Evolutionary conservation across 2,113 vertebrate genomes (phyloP).

Genomic region (Ailurus styani): DNA sequence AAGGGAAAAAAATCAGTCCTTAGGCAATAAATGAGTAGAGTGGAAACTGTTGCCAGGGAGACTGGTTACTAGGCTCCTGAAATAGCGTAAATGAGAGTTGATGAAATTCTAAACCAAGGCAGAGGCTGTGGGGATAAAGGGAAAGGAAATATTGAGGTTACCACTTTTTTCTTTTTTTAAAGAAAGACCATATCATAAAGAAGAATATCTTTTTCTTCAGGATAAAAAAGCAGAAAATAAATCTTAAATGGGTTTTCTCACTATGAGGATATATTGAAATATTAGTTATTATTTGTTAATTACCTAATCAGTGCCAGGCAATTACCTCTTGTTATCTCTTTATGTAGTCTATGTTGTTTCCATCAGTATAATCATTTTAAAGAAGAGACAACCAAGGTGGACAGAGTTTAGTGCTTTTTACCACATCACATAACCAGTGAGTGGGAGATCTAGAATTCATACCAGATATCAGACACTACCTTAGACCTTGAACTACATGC

Average conservation of each 20-base stretch:
- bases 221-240: neutral
- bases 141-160: conserved; percentile 13
- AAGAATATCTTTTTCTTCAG: neutral
- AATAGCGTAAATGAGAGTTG: conserved; percentile 58
- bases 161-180: neutral
- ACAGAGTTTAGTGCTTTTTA: neutral
- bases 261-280: neutral
- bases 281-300: neutral
- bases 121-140: conserved; percentile 37
- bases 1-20: conserved; percentile 53
- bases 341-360: neutral
- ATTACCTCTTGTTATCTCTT: neutral
- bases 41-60: conserved; percentile 68
- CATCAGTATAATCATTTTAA: neutral
- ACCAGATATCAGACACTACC: neutral
- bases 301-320: neutral
- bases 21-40: conserved; percentile 31
- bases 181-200: neutral
- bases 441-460: neutral
- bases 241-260: neutral
- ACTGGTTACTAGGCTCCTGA: conserved; percentile 64
- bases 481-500: neutral
- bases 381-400: neutral
- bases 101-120: conserved; percentile 66
- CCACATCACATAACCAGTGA: neutral